phyloP scores from a whole-genome alignment of 2,888 invertebrate genomes.

The Pediacus dermestoides region DNA sequence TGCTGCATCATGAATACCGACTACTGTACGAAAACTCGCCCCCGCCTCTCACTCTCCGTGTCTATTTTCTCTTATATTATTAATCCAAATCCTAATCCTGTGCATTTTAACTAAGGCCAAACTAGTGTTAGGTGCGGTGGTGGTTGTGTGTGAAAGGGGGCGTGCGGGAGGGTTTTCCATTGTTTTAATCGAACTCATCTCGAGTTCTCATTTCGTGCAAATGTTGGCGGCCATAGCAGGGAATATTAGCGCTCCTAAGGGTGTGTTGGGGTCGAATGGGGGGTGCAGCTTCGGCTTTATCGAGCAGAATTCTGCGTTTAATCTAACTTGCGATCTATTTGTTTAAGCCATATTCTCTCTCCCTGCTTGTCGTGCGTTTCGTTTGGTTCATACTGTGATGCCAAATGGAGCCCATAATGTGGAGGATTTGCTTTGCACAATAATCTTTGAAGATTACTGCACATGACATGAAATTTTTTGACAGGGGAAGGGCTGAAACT shows the following conservation, averaged over 20 bases:
- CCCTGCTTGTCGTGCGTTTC: too few relatives aligned
- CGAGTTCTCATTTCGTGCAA: conserved; percentile 50
- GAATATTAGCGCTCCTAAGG: conserved; percentile 50
- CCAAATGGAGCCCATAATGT: too few relatives aligned
- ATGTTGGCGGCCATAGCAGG: conserved; percentile 48
- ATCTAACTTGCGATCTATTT: conserved; percentile 51
- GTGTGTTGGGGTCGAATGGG: conserved; percentile 38
- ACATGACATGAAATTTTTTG: too few relatives aligned
- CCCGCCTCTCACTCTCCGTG: conserved; percentile 12
- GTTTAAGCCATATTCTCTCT: conserved; percentile 41
- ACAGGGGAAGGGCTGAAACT: too few relatives aligned
- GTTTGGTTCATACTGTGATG: too few relatives aligned
- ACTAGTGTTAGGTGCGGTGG: conserved; percentile 36
- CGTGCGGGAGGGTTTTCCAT: conserved; percentile 34
- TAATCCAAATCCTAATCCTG: conserved; percentile 37
- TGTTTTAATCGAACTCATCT: conserved; percentile 52
- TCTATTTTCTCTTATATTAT: conserved; percentile 34
- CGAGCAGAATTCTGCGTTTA: conserved; percentile 50
- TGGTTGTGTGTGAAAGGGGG: conserved; percentile 15
- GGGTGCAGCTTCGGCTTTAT: conserved; percentile 40
- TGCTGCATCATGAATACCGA: too few relatives aligned
- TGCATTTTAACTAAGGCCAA: conserved; percentile 37
- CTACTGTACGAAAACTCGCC: too few relatives aligned
- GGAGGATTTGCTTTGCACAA: too few relatives aligned
- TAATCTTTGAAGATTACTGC: too few relatives aligned